Evolutionary conservation across 2,797 vertebrate genomes (phyloP), one percentile per base, ranked within the genome.

Genomic region (Scyliorhinus canicula): DNA sequence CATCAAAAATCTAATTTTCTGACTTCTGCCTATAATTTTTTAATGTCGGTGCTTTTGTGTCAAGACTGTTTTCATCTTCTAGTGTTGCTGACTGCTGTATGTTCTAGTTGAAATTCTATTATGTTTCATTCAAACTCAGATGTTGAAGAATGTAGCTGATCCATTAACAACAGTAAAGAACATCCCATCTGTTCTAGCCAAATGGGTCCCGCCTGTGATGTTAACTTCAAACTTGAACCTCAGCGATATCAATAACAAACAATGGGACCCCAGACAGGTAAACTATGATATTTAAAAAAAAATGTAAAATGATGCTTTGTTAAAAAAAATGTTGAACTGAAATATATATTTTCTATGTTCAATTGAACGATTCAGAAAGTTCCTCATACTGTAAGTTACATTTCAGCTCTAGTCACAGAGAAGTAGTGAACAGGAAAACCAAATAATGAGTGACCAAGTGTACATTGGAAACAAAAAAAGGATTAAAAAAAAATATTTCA

Each of bases 231-330:
- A 55, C 67, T 50, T 94, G 31, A 31, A 3, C 3, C 93, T 94
- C 26, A 5, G 50, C 31, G 28, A 94, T 7, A 47, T 94, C 65
- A 94, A 94, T 14, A 7, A 74, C 67, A 94, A 94, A 50, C 44
- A 71, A 7, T 94, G 93, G 93, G 44, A 35, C 50, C 67, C 93
- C 65, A 94, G 93, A 74, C 93, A 94, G 93, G 93, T 94, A 74
- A 74, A 55, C n/a, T 31, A 50, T 65, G 5, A 16, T 52, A 5
- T 35, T 94, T n/a, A n/a, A n/a, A n/a, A n/a, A n/a, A 26, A 52
- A 94, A n/a, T 82, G 65, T 71, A 12, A 31, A 69, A 50, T 93
- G 65, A 31, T 50, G 14, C 12, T 69, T 50, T 52, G 26, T 26
- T 14, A 88, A 35, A 7, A 12, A 67, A 35, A 52, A 0, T 8